A percentile compares a stretch with the other conserved stretches of the same genome.
Conservation (phyloP, 2,113 vertebrate genomes). For the Lichenostomus cassidix region DNA sequence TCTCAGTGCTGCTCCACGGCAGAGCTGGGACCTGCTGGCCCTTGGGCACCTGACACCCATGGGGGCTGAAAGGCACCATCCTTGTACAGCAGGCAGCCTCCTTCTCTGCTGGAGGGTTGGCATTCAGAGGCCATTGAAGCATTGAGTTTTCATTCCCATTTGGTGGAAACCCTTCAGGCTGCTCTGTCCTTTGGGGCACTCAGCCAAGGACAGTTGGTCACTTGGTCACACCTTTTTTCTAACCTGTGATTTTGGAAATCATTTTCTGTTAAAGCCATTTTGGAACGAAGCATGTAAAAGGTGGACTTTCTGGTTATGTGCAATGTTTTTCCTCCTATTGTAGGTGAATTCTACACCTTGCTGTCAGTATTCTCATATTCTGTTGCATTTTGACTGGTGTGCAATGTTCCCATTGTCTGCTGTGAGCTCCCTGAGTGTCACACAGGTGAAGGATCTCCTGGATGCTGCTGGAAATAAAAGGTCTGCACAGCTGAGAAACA, state of each 20-base stretch:
- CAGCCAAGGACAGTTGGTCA: not conserved
- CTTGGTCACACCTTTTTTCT: not conserved
- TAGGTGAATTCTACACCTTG: not conserved
- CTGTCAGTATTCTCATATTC: not conserved
- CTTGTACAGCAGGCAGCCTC: not conserved
- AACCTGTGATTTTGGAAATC: not conserved
- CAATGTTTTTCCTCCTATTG: not conserved
- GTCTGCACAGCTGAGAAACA: not conserved
- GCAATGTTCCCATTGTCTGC: not conserved
- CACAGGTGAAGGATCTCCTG: not conserved
- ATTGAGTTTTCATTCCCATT: not conserved
- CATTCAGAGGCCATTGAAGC: not conserved
- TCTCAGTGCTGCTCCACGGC: too few species aligned
- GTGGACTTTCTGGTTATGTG: not conserved
- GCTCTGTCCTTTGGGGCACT: not conserved
- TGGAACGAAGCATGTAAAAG: not conserved
- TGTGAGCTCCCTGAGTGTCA: not conserved
- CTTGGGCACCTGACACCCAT: not conserved
- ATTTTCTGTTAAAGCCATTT: not conserved
- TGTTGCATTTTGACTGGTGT: not conserved
- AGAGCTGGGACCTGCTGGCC: not conserved
- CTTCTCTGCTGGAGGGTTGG: not conserved
- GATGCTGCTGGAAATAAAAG: constrained; percentile 6
- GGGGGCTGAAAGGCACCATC: not conserved
- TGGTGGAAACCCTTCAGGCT: not conserved